A percentile compares a stretch with the other conserved stretches of the same genome.
Conservation (phyloP, 2,888 invertebrate genomes). For the Eilema sororculum region DNA sequence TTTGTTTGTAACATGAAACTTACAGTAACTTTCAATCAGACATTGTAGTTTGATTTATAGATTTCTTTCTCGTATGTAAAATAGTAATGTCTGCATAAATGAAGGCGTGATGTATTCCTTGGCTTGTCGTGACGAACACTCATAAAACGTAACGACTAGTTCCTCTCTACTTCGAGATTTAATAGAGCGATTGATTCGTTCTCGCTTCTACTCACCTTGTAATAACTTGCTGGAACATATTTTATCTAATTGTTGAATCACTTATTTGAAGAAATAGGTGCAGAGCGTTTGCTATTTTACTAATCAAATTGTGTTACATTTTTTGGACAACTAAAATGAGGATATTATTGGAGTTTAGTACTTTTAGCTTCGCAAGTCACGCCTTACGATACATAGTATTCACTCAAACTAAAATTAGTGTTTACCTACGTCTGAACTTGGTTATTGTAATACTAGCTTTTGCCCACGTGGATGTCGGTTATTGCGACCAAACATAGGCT, state of each 20-base stretch:
- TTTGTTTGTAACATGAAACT: not conserved
- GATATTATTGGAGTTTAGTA: not conserved
- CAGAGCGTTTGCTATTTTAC: not conserved
- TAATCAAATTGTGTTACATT: not conserved
- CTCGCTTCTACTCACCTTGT: conserved; percentile 49
- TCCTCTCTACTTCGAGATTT: conserved; percentile 49
- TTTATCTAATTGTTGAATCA: conserved; percentile 38
- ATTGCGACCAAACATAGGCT: no score
- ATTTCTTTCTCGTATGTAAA: conserved; percentile 29
- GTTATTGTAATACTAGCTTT: no score
- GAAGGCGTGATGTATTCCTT: conserved; percentile 13
- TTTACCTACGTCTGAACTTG: no score
- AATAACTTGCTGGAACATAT: conserved; percentile 44
- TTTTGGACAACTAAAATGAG: not conserved
- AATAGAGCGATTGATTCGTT: conserved; percentile 61
- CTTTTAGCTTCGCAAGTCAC: no score
- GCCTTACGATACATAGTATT: no score
- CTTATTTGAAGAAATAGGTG: conserved; percentile 11
- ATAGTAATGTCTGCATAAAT: conserved; percentile 22
- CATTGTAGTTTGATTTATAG: not conserved
- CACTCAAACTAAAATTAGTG: no score
- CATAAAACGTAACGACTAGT: conserved; percentile 32
- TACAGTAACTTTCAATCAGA: not conserved
- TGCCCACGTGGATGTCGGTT: no score
- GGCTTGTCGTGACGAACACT: conserved; percentile 41